Base-by-base conservation (phyloP, 2,113 vertebrate genomes). In the Camelus bactrianus region DNA sequence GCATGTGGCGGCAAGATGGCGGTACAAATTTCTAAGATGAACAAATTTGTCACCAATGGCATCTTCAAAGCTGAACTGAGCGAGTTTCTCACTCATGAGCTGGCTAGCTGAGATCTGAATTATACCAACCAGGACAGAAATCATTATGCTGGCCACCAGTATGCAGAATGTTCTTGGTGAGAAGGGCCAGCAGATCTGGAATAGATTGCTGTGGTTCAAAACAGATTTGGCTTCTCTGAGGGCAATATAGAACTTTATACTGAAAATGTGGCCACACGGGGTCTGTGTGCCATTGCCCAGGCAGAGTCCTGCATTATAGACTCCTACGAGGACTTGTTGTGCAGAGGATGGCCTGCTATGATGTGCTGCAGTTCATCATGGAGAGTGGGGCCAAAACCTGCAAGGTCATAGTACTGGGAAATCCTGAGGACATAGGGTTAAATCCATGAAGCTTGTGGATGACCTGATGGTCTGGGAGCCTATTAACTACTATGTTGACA, bases 41-140 rank as follows among this genome's bases (percentile, higher is more conserved):
- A 10, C 35, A 73, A 99, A 99, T 99, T 99, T 97, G 99, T 99
- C 0, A 99, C 99, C 38, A 99, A 99, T 22, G 99, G 99, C 80
- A 99, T 99, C 98, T 99, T 99, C 98, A 99, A 99, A 98, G 99
- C 99, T 6, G 99, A 99, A 97, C 98, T 99, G 98, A 99, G 99
- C 64, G 99, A 99, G 98, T 99, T 99, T 83, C 98, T 99, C 97
- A 99, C 99, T 56, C 99, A 99, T 1, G 99, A 56, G 14, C 4
- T 56, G n/a, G 35, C 76, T 56, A 42, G 38, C 38, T 42, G 28
- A 76, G 48, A 17, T 79, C 52, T 38, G 32, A 56, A 32, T 79
- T 79, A 79, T 20, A 79, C 12, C 76, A 16, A 5, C 52, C 32
- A 38, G n/a, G 7, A n/a, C n/a, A 79, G 76, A 79, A 56, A 56